A percentile compares a stretch with the other conserved stretches of the same genome.
Conservation (phyloP, 2,888 invertebrate species). For the Calameuta idolon region DNA sequence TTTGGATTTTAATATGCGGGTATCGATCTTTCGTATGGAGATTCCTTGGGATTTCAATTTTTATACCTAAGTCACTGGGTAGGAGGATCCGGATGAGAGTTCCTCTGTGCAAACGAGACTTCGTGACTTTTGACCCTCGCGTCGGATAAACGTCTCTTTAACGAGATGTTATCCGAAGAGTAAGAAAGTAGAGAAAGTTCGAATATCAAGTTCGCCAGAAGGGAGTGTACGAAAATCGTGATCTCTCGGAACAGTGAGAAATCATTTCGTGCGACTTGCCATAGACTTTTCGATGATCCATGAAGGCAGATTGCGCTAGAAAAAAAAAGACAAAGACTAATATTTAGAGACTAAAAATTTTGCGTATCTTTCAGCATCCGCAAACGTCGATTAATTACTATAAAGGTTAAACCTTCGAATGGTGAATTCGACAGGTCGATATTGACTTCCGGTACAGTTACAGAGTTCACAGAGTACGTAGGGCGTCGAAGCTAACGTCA, state of each 20-base stretch:
- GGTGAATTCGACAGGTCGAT: neutral
- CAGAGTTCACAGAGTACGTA: neutral
- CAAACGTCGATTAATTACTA: neutral
- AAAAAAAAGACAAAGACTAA: neutral
- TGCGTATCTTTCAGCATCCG: neutral
- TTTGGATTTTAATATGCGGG: no score
- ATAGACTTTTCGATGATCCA: neutral
- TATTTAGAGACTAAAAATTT: neutral
- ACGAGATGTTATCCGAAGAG: neutral
- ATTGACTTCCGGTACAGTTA: neutral
- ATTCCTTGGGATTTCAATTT: neutral
- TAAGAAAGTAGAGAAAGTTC: neutral
- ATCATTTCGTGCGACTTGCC: neutral
- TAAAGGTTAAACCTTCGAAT: neutral
- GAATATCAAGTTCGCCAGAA: neutral
- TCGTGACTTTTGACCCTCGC: neutral
- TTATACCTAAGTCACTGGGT: neutral
- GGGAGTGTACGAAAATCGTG: neutral
- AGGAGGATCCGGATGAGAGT: neutral
- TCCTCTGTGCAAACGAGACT: neutral
- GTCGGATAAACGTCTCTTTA: neutral
- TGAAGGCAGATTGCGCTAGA: neutral
- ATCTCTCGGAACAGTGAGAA: neutral
- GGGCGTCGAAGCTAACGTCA: constrained; percentile 32
- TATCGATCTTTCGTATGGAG: neutral